Percentiles rank a stretch among this genome's conserved stretches.
phyloP scores from a whole-genome alignment of 2,797 vertebrate genomes.

The Gallinago solitaria region DNA sequence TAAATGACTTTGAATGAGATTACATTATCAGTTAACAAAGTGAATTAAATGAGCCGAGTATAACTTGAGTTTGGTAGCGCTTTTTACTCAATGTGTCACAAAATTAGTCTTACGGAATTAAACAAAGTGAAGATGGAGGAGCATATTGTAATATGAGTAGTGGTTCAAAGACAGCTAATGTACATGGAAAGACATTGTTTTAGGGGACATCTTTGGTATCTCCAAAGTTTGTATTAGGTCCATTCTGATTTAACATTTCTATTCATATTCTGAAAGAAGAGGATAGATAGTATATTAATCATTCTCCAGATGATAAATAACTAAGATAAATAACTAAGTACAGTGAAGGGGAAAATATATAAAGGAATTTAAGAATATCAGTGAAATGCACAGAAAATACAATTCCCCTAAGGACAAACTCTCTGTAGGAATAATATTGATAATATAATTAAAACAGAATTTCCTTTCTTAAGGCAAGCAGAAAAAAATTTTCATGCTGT shows the following conservation, averaged over 20 bases:
- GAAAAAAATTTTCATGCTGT: not conserved
- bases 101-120: not conserved
- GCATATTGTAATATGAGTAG: not conserved
- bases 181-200: not conserved
- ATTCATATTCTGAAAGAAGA: not conserved
- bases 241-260: not conserved
- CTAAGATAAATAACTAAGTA: not conserved
- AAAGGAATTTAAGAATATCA: not conserved
- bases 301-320: not conserved
- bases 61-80: not conserved
- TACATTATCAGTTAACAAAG: constrained; percentile 2
- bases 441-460: not conserved
- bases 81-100: not conserved
- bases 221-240: not conserved
- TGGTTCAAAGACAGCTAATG: not conserved
- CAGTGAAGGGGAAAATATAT: not conserved
- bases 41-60: not conserved
- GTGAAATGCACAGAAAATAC: not conserved
- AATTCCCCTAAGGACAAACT: not conserved
- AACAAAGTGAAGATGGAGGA: not conserved
- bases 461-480: not conserved
- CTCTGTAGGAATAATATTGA: not conserved
- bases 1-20: not conserved
- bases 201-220: not conserved
- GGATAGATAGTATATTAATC: not conserved